phyloP scores from a whole-genome alignment of 2,888 invertebrate species.

The Zygothrica quintamaculata region DNA sequence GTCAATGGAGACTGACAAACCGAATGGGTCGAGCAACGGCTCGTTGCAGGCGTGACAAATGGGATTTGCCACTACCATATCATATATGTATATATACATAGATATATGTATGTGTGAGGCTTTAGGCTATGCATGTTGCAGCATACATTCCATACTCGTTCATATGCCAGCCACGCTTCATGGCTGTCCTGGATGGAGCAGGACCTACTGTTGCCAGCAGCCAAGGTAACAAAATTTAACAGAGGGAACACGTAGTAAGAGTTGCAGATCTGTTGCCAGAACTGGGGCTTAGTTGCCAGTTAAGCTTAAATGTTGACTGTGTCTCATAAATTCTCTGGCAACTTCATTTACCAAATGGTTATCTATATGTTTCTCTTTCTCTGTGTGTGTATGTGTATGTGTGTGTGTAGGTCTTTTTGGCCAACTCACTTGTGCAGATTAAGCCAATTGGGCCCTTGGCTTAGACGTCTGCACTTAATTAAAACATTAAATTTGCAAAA shows the following conservation, averaged over 20 bases:
- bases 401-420: too few species aligned
- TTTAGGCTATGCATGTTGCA: slow-evolving; percentile 30
- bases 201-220: slow-evolving; percentile 1
- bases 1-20: slow-evolving; percentile 67
- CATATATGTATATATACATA: slow-evolving; percentile 13
- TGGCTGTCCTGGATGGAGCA: neutral
- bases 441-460: slow-evolving; percentile 20
- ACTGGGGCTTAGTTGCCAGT: slow-evolving; percentile 33
- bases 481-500: slow-evolving; percentile 59
- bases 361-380: neutral
- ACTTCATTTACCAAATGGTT: slow-evolving; percentile 38
- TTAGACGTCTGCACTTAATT: slow-evolving; percentile 48
- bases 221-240: slow-evolving; percentile 46
- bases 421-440: slow-evolving; percentile 4
- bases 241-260: slow-evolving; percentile 36
- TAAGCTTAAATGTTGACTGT: slow-evolving; percentile 46
- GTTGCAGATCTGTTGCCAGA: slow-evolving; percentile 1
- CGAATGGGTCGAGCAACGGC: slow-evolving; percentile 45
- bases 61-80: slow-evolving; percentile 56
- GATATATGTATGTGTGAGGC: slow-evolving; percentile 11
- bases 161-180: slow-evolving; percentile 51
- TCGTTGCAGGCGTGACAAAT: slow-evolving; percentile 70
- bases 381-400: too few species aligned
- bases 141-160: slow-evolving; percentile 53
- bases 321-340: slow-evolving; percentile 47